Conservation (phyloP, 2,888 invertebrate species). For the Trichopoda pennipes region DNA sequence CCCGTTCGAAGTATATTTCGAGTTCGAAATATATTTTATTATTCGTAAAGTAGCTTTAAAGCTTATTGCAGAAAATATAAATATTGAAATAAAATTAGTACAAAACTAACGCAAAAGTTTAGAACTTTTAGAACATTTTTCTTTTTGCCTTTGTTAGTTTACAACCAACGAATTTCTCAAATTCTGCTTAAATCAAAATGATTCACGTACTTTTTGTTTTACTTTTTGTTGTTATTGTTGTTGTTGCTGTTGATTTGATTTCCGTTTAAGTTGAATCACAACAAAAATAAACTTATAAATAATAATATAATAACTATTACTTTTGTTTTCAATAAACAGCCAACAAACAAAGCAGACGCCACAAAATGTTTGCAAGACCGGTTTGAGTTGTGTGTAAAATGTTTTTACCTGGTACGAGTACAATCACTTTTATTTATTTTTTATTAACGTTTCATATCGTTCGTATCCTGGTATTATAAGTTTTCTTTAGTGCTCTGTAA, state of each 20-base stretch:
- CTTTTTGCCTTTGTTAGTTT: not conserved
- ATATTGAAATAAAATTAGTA: too few species aligned
- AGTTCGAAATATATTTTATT: too few species aligned
- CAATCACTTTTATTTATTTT: slow-evolving; percentile 52
- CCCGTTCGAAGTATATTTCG: too few species aligned
- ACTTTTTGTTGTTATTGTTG: too few species aligned
- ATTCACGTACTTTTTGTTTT: slow-evolving; percentile 24
- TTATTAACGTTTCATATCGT: slow-evolving; percentile 13
- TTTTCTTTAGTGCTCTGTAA: slow-evolving; percentile 7
- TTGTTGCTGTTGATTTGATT: slow-evolving; percentile 8
- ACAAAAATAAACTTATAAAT: slow-evolving; percentile 8
- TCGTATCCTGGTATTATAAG: slow-evolving; percentile 45
- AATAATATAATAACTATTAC: slow-evolving; percentile 37
- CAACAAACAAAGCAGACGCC: slow-evolving; percentile 59
- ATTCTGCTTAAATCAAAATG: slow-evolving; percentile 37
- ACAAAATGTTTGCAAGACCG: slow-evolving; percentile 57
- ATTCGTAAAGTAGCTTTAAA: too few species aligned
- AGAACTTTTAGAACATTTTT: too few species aligned
- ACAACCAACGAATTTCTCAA: slow-evolving; percentile 8
- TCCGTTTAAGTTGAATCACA: slow-evolving; percentile 57
- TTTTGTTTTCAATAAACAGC: slow-evolving; percentile 34
- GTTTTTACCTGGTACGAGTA: slow-evolving; percentile 34
- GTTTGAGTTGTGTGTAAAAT: slow-evolving; percentile 46
- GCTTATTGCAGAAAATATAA: too few species aligned
- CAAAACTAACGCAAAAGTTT: too few species aligned